Conservation (phyloP, 2,113 vertebrate genomes). For the Podarcis muralis region DNA sequence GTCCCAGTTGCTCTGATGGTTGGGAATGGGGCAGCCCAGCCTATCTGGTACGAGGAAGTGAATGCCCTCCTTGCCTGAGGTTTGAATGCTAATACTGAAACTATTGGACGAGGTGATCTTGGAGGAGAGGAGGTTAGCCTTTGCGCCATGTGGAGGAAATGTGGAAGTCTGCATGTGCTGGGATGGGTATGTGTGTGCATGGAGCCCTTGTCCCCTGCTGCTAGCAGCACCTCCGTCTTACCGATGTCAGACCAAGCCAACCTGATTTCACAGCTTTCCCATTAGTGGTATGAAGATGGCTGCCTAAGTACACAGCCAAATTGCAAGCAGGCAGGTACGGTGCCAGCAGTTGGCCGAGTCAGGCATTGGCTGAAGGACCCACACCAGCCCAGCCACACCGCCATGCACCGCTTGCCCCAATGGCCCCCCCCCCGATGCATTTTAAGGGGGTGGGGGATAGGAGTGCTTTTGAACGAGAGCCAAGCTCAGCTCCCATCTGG, state of each 20-base stretch:
- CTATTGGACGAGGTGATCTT: neutral
- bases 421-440: too few relatives aligned
- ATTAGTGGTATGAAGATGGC: neutral
- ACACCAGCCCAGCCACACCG: too few relatives aligned
- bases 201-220: neutral
- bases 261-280: neutral
- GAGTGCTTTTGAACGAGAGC: too few relatives aligned
- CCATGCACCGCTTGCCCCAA: too few relatives aligned
- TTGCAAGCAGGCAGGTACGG: neutral
- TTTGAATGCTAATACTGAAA: slow-evolving; percentile 3
- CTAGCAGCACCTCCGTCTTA: neutral
- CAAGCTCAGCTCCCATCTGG: too few relatives aligned
- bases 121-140: neutral
- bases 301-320: neutral
- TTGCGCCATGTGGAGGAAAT: neutral
- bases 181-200: neutral
- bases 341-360: too few relatives aligned
- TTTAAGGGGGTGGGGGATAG: too few relatives aligned
- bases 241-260: neutral
- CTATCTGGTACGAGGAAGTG: neutral
- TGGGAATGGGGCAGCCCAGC: neutral
- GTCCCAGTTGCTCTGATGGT: too few relatives aligned
- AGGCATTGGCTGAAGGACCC: too few relatives aligned
- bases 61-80: neutral
- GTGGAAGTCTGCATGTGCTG: neutral